Base-by-base conservation (phyloP, 2,888 invertebrate genomes). In the Melanophora roralis region DNA sequence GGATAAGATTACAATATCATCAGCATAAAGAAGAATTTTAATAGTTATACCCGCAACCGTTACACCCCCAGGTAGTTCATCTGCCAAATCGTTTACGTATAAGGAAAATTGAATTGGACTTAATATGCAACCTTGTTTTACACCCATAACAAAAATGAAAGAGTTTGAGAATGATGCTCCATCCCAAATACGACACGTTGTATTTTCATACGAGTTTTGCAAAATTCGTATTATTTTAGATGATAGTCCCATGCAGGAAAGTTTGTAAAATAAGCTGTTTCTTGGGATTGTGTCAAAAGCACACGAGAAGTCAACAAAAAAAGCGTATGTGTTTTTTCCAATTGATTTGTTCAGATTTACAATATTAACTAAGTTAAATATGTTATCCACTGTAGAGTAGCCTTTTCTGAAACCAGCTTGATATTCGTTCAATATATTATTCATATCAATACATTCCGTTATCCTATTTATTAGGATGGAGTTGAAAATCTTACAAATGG, bases 11-110 rank as follows among this genome's bases (percentile, higher is more conserved):
- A 51, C 51, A 51, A 51, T 51, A 27, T 51, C 51, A 19, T 53
- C 53, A 5, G 53, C 53, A n/a, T 53, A 53, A 16, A 53, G 53
- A 14, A 53, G 8, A 32, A 53, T 34, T 32, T 53, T 53, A 53
- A 9, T 53, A 8, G 34, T 53, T 14, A 11, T 32, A 11, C 16
- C 9, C 9, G 32, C 53, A 53, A 53, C 16, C 2, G n/a, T 32
- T 32, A 53, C 47, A 21, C 21, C 21, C 19, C 47, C 19, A 21
- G 21, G 47, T 3, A 47, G 21, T 47, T 16, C 19, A 45, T 47
- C 47, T 21, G 21, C 47, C 21, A 47, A 21, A 21, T 47, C 47
- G 11, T 47, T 47, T 11, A 47, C 21, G 12, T 47, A 47, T 21
- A 47, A 21, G 5, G 47, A 21, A 21, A 47, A 21, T 21, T 21